Base-by-base conservation (phyloP, 2,113 vertebrate species). In the Ovibos moschatus region DNA sequence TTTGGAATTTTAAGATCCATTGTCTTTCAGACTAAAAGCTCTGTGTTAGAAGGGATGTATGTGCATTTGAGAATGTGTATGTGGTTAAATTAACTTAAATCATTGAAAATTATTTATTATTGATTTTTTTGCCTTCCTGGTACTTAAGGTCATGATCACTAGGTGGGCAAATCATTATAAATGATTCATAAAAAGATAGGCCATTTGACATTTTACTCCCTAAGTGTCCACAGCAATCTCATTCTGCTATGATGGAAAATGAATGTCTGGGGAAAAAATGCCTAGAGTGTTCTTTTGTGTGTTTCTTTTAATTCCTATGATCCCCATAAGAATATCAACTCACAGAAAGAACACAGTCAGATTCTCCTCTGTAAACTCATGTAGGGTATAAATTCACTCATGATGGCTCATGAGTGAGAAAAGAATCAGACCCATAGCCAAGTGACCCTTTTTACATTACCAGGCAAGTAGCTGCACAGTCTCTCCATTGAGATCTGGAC, bases 401-500 rank as follows among this genome's bases (percentile, higher is more conserved):
- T 8, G 43, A 40, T 21, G 71, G 50, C 33, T 13, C 43, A 50
- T 4, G 28, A 78, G 33, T 5, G 28, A 78, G 25, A 50, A 16
- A 13, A 64, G n/a, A n/a, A 53, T 30, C 47, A 50, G 55, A 28
- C 30, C 43, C 19, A 36, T 13, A 16, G 27, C 11, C 13, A 2
- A 2, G 9, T 2, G 28, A 11, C 45, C 15, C 30, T 15, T 55
- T 25, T n/a, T 33, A 4, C 78, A 97, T 92, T 97, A 99, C 99
- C 99, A 89, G 99, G 99, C 96, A 99, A 92, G 97, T 99, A 99
- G 97, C 95, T 97, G 97, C 99, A 99, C n/a, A 99, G 95, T 79
- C 92, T 98, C 89, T 99, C 98, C 98, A 98, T 0, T 0, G 98
- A 98, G 81, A 97, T 97, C 88, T 98, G 96, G 27, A 97, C 87